Evolutionary conservation across 2,113 vertebrate species (phyloP).

Genomic region (Rhinopomastus cyanomelas): DNA sequence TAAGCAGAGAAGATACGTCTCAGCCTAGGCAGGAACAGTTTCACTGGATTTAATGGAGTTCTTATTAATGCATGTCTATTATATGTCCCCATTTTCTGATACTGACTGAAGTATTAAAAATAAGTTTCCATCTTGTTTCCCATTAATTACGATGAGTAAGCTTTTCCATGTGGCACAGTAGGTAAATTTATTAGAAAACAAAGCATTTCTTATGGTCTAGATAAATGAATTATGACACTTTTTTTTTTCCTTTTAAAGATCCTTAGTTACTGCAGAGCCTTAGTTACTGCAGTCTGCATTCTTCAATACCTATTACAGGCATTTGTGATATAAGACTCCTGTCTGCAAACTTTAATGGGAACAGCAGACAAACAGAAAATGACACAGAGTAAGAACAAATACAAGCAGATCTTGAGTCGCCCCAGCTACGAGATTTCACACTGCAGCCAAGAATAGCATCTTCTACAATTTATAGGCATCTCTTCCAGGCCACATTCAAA

Average conservation of each 20-base stretch:
- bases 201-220: neutral
- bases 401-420: neutral
- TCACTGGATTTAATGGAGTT: neutral
- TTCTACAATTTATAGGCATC: neutral
- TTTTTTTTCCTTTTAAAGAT: neutral
- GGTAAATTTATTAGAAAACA: neutral
- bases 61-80: neutral
- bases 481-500: neutral
- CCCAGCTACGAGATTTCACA: neutral
- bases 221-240: neutral
- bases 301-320: conserved; percentile 25
- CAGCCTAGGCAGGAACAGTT: neutral
- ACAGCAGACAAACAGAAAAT: conserved; percentile 24
- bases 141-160: neutral
- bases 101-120: neutral
- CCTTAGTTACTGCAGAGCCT: neutral
- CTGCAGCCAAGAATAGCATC: neutral
- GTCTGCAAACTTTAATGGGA: neutral
- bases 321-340: neutral
- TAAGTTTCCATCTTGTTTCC: neutral
- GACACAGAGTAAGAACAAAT: neutral
- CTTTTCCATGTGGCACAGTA: neutral
- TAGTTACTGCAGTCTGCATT: neutral
- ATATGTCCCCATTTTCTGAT: neutral
- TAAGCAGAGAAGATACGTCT: neutral